A percentile compares a stretch with the other conserved stretches of the same genome.
Evolutionary conservation across 30 jellyfish, hydroid and myxozoan species (phyloP).

Genomic region (Aurelia aurita complex sp. Pacific): DNA sequence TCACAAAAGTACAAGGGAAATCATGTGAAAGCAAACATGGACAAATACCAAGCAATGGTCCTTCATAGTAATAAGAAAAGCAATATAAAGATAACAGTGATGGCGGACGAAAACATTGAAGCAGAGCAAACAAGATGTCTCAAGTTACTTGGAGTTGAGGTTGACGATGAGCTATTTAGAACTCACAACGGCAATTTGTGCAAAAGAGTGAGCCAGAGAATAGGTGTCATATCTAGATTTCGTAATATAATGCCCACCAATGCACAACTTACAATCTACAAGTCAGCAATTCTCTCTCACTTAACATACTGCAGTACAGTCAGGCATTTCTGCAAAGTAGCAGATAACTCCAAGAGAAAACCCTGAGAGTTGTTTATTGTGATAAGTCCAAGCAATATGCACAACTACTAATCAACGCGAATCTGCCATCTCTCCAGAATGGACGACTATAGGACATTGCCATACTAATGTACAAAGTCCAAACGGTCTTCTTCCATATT

Average conservation of each 20-base stretch:
- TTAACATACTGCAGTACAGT: no score
- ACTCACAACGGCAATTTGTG: not conserved
- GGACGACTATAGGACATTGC: no score
- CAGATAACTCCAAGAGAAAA: conserved; percentile 26
- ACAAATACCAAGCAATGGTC: conserved; percentile 38
- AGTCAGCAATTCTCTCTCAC: no score
- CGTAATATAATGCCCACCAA: no score
- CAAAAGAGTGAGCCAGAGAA: no score
- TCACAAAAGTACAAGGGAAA: not conserved
- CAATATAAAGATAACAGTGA: not conserved
- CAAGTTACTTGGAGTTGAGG: not conserved
- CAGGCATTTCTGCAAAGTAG: conserved; percentile 26
- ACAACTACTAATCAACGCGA: no score
- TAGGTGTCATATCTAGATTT: no score
- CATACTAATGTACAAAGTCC: conserved; percentile 5
- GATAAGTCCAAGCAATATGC: not conserved
- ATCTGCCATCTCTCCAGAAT: no score
- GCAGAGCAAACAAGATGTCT: conserved; percentile 11
- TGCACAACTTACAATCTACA: no score
- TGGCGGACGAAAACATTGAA: conserved; percentile 19
- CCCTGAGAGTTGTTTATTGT: conserved; percentile 34
- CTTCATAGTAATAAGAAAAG: conserved; percentile 13
- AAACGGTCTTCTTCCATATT: conserved; percentile 17
- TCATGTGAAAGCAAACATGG: conserved; percentile 18
- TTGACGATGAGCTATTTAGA: not conserved